phyloP scores from a whole-genome alignment of 2,888 invertebrate species.

The Drosophila gaucha region DNA sequence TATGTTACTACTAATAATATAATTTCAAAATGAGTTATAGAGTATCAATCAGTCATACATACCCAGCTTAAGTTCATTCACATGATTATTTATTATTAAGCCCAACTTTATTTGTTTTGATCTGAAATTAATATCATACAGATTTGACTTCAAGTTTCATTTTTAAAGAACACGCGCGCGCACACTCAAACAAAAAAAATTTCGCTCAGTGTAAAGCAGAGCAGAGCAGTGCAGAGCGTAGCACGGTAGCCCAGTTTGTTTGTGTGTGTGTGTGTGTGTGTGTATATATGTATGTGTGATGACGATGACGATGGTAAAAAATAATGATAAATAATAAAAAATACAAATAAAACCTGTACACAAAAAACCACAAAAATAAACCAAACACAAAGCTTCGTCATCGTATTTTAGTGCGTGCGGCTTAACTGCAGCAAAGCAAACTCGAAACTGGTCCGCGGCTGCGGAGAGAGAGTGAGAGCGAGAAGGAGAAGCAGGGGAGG shows the following conservation, averaged over 20 bases:
- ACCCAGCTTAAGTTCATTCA: not conserved
- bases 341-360: slow-evolving; percentile 79
- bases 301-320: slow-evolving; percentile 76
- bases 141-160: slow-evolving; percentile 15
- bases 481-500: not conserved
- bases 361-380: slow-evolving; percentile 61
- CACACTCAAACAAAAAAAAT: slow-evolving; percentile 33
- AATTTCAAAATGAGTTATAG: not conserved
- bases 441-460: slow-evolving; percentile 59
- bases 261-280: slow-evolving; percentile 22
- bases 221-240: slow-evolving; percentile 69
- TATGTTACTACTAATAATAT: not conserved
- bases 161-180: slow-evolving; percentile 36
- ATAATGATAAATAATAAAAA: slow-evolving; percentile 76
- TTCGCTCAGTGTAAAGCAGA: slow-evolving; percentile 61
- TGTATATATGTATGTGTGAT: slow-evolving; percentile 37
- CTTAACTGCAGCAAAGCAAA: slow-evolving; percentile 72
- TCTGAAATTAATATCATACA: slow-evolving; percentile 35
- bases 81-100: not conserved
- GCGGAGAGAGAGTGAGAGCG: not conserved
- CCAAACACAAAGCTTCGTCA: slow-evolving; percentile 66
- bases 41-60: not conserved
- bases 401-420: slow-evolving; percentile 77
- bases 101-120: slow-evolving; percentile 29
- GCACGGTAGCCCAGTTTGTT: slow-evolving; percentile 80